These are phyloP conservation scores for Dione vanillae DNA, from an alignment of 2,888 invertebrate species.

Conservation along the genomic window DNA sequence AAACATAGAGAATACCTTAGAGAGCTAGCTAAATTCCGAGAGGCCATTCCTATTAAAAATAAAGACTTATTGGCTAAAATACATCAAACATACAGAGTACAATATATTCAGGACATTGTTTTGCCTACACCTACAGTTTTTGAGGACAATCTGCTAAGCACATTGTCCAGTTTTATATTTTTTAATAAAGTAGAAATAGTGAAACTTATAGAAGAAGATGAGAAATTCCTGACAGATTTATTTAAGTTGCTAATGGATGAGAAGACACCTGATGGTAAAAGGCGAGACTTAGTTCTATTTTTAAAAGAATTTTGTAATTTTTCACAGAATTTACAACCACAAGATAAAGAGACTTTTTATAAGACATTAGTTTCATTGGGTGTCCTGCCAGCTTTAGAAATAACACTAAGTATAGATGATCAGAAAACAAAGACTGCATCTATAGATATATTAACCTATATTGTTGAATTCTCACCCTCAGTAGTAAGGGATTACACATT, in stretches of 20 bases:
- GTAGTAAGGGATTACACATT: conserved; percentile 98
- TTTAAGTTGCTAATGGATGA: conserved; percentile 97
- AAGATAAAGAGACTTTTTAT: conserved; percentile 98
- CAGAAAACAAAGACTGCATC: conserved; percentile 97
- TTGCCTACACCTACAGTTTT: conserved; percentile 99
- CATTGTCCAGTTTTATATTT: conserved; percentile 99
- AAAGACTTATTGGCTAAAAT: conserved; percentile 98
- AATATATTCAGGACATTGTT: conserved; percentile 99
- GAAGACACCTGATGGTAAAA: conserved; percentile 91
- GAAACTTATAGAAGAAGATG: conserved; percentile 98
- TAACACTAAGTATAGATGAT: conserved; percentile 96
- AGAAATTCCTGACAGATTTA: conserved; percentile 96
- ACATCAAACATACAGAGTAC: conserved; percentile 99
- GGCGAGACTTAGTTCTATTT: conserved; percentile 97
- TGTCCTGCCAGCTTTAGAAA: conserved; percentile 94
- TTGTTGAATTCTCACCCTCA: conserved; percentile 99
- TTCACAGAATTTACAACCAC: conserved; percentile 98
- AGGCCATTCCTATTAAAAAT: conserved; percentile 97
- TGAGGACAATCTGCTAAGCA: conserved; percentile 99
- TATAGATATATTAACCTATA: conserved; percentile 98
- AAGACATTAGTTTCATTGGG: conserved; percentile 96
- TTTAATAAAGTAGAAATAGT: conserved; percentile 99
- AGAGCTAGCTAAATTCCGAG: conserved; percentile 95
- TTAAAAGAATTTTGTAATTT: conserved; percentile 99
- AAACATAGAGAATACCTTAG: conserved; percentile 98